Evolutionary conservation across 2,797 vertebrate species (phyloP).

Genomic region (Lithobates pipiens): DNA sequence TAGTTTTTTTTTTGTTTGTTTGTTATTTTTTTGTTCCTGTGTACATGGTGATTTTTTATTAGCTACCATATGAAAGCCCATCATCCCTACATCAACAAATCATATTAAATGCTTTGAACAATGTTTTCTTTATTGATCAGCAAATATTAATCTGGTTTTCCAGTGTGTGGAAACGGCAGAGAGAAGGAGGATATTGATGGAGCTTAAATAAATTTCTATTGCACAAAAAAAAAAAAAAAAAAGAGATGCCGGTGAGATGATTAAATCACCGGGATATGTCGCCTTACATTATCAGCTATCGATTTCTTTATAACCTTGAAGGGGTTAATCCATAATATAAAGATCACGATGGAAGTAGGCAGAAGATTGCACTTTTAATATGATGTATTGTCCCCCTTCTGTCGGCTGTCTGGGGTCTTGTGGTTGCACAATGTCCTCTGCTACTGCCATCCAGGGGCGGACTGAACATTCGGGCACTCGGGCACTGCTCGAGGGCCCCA

Average conservation of each 20-base stretch:
- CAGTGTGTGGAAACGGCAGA: conserved; percentile 10
- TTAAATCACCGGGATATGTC: conserved; percentile 1
- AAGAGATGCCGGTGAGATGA: background rate
- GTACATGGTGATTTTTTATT: background rate
- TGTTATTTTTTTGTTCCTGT: background rate
- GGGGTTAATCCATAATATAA: conserved; percentile 14
- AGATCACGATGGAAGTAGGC: background rate
- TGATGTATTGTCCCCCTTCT: background rate
- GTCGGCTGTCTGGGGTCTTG: no score
- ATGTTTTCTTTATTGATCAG: conserved; percentile 41
- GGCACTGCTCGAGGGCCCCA: no score
- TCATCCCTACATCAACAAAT: conserved; percentile 11
- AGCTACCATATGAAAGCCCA: background rate
- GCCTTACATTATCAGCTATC: background rate
- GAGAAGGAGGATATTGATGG: conserved; percentile 31
- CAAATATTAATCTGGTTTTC: conserved; percentile 32
- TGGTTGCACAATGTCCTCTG: no score
- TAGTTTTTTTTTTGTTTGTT: background rate
- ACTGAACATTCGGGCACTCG: no score
- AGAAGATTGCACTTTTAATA: background rate
- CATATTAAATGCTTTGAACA: conserved; percentile 2
- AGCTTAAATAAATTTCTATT: conserved; percentile 24
- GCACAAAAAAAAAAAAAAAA: background rate
- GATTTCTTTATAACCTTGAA: background rate
- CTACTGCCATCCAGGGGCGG: no score